phyloP scores from a whole-genome alignment of 2,888 invertebrate species.

The Acleris literana region DNA sequence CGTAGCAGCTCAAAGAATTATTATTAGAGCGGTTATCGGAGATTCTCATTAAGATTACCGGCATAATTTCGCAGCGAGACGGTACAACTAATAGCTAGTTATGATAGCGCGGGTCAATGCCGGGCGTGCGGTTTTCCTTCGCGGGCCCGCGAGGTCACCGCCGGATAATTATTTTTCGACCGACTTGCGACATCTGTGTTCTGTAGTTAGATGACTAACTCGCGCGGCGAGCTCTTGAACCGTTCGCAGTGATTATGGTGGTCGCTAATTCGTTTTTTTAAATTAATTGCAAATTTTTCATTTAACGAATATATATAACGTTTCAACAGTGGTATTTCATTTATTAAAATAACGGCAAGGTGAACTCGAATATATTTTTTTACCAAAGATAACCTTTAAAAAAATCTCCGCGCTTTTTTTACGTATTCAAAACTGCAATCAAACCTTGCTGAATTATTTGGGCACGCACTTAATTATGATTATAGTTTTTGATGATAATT shows the following conservation, averaged over 20 bases:
- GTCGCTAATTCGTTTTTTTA: conserved; percentile 7
- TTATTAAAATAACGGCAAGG: too few relatives aligned
- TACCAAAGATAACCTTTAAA: too few relatives aligned
- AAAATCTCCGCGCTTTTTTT: too few relatives aligned
- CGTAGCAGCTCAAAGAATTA: not conserved
- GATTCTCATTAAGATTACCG: conserved; percentile 35
- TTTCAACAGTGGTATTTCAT: too few relatives aligned
- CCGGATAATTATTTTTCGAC: conserved; percentile 78
- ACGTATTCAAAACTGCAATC: too few relatives aligned
- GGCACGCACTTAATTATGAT: too few relatives aligned
- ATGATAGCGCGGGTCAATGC: conserved; percentile 63
- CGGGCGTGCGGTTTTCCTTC: conserved; percentile 70
- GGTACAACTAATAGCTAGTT: conserved; percentile 32
- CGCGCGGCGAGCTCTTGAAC: conserved; percentile 15
- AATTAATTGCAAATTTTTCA: not conserved
- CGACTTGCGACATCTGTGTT: conserved; percentile 62
- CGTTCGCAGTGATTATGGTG: conserved; percentile 5
- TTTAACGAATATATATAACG: too few relatives aligned
- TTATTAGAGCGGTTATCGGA: conserved; percentile 23
- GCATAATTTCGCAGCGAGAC: conserved; percentile 28
- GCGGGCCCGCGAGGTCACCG: conserved; percentile 64
- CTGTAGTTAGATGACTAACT: conserved; percentile 54
- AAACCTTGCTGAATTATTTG: too few relatives aligned
- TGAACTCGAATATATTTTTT: too few relatives aligned
- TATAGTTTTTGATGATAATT: too few relatives aligned